Conservation (phyloP, 1,140 invertebrate genomes). For the Littorina saxatilis region DNA sequence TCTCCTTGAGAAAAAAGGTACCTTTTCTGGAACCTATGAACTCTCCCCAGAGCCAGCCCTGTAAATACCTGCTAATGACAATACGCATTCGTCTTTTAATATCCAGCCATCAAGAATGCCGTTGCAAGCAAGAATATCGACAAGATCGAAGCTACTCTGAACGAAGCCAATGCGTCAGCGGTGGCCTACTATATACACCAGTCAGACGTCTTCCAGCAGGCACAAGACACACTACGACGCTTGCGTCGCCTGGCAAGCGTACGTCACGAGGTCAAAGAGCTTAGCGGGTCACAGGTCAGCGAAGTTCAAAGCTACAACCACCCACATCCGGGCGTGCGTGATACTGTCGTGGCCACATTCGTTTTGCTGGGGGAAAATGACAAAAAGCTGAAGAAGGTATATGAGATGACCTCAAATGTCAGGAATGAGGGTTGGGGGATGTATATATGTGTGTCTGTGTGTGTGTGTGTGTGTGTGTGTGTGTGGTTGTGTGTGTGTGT, state of each 20-base stretch:
- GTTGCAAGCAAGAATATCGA: background rate
- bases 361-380: constrained; percentile 3
- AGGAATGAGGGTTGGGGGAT: too few species aligned
- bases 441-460: too few species aligned
- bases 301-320: constrained; percentile 8
- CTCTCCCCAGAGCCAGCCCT: background rate
- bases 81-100: too few species aligned
- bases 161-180: background rate
- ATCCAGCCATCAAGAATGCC: too few species aligned
- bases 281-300: background rate
- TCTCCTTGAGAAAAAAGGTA: too few species aligned
- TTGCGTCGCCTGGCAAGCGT: background rate
- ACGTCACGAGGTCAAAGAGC: background rate
- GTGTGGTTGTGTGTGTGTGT: too few species aligned
- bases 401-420: too few species aligned
- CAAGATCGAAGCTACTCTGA: background rate
- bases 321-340: background rate
- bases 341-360: constrained; percentile 1
- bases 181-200: background rate
- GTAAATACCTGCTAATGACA: too few species aligned
- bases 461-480: too few species aligned
- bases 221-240: background rate
- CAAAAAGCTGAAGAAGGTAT: background rate
- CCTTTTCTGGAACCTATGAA: background rate
- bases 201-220: background rate